A percentile compares a stretch with the other conserved stretches of the same genome.
Evolutionary conservation across 2,113 vertebrate genomes (phyloP).

Genomic region (Solea solea): DNA sequence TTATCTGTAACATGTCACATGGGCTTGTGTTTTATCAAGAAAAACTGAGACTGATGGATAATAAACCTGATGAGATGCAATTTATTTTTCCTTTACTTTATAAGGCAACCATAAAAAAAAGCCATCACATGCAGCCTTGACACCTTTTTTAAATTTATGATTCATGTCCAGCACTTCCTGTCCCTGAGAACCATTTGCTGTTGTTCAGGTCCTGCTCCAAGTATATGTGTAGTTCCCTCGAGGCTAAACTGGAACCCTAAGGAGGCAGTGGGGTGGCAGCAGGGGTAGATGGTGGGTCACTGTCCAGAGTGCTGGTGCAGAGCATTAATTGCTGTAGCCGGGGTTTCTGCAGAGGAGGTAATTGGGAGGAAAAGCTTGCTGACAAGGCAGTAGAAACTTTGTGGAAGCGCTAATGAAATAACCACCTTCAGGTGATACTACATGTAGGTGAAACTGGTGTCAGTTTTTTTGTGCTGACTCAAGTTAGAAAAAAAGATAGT

Average conservation of each 20-base stretch:
- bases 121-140: constrained; percentile 8
- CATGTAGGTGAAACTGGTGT: neutral
- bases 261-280: constrained; percentile 14
- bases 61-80: neutral
- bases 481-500: neutral
- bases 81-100: neutral
- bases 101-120: neutral
- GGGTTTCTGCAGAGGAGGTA: constrained; percentile 64
- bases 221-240: constrained; percentile 12
- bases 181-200: constrained; percentile 24
- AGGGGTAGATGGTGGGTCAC: constrained; percentile 42
- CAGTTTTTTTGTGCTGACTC: constrained; percentile 23
- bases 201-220: constrained; percentile 27
- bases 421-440: constrained; percentile 13
- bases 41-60: neutral
- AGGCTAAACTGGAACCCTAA: constrained; percentile 21
- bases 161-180: neutral
- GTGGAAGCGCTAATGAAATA: constrained; percentile 48
- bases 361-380: constrained; percentile 69
- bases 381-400: constrained; percentile 65
- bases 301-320: constrained; percentile 46
- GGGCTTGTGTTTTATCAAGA: too few species aligned
- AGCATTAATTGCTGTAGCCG: constrained; percentile 67
- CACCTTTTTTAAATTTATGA: constrained; percentile 18
- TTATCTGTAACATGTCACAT: neutral